Base-by-base conservation (phyloP, 1,140 invertebrate species). In the Rhopalosiphum maidis region DNA sequence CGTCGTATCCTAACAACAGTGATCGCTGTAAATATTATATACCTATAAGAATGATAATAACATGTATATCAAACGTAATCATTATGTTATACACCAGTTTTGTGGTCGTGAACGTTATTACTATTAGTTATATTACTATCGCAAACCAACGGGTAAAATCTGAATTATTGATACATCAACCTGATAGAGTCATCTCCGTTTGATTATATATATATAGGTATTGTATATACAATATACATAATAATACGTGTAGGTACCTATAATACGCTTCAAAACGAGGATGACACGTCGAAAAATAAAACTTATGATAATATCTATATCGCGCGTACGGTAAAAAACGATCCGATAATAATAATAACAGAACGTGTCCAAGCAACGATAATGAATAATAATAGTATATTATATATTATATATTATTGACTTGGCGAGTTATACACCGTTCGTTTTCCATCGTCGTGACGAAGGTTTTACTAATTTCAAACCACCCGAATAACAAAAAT, bases 261-360 rank as follows among this genome's bases (percentile, higher is more conserved):
- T 2, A 54, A n/a, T 77, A 83, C 23, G 22, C 41, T 4, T 87
- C 85, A 43, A 87, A 43, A 46, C 43, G 85, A 87, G 23, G 85
- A 87, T 87, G 85, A 87, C 85, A 87, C 85, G 30, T 87, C 41
- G 43, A 43, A 77, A 18, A n/a, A 77, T 77, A 77, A n/a, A 77
- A n/a, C 60, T 77, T n/a, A 77, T 77, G 30, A 18, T n/a, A 77
- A 77, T 77, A 6, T 87, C 25, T 87, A 11, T 87, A 87, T 11
- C 83, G 5, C 41, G 5, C 85, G 25, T 46, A 46, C 85, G 11
- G 30, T 87, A n/a, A 87, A 87, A 46, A 30, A 23, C 3, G 9
- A 48, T 46, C 77, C 35, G 9, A 85, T 41, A 82, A 83, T 83
- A 82, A 83, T 83, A 37, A 41, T 22, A 37, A 8, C 37, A 23